phyloP scores from a whole-genome alignment of 2,113 vertebrate genomes.

The Grammomys dolichurus region DNA sequence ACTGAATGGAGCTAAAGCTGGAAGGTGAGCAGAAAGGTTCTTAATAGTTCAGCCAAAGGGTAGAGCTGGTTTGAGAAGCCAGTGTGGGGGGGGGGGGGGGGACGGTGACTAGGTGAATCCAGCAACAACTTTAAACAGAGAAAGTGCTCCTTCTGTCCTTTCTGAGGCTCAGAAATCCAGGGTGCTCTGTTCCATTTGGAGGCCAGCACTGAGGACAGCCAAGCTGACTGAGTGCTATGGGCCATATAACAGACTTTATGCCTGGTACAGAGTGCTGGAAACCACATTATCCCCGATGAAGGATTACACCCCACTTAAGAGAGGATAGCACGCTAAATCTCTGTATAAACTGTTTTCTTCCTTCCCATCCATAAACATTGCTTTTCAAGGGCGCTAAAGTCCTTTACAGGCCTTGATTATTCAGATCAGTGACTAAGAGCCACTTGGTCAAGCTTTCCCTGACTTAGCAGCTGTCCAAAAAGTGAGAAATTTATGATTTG shows the following conservation, averaged over 20 bases:
- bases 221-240: not conserved
- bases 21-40: not conserved
- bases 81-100: fast-evolving
- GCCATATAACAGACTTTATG: not conserved
- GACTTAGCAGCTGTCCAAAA: slow-evolving; percentile 86
- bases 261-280: slow-evolving; percentile 59
- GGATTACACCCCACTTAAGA: slow-evolving; percentile 84
- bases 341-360: slow-evolving; percentile 82
- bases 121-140: not conserved
- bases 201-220: not conserved
- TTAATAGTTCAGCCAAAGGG: not conserved
- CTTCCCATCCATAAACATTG: slow-evolving; percentile 83
- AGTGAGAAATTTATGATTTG: slow-evolving; percentile 89
- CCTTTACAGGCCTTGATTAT: slow-evolving; percentile 83
- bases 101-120: not conserved
- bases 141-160: not conserved
- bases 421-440: slow-evolving; percentile 82
- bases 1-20: not conserved
- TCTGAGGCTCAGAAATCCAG: not conserved
- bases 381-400: slow-evolving; percentile 76
- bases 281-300: slow-evolving; percentile 77
- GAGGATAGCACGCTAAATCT: slow-evolving; percentile 82
- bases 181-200: not conserved
- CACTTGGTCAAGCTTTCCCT: slow-evolving; percentile 87
- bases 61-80: not conserved